Base-by-base conservation (phyloP, 2,888 invertebrate species). In the Nysson spinosus region DNA sequence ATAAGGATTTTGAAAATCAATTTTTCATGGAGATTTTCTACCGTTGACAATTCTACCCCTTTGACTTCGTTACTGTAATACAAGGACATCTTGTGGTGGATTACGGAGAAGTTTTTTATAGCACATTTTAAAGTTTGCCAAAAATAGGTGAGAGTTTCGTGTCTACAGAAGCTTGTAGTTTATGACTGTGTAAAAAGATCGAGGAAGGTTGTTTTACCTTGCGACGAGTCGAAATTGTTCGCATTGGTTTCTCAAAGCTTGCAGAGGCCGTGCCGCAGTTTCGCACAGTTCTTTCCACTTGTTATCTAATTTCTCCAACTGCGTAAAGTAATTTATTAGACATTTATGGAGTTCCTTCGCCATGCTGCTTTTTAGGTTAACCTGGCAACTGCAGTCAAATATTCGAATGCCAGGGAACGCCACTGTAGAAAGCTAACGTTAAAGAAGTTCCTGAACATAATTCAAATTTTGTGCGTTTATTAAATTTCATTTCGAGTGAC, bases 1-100 rank as follows among this genome's bases (percentile, higher is more conserved):
- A 74, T 61, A n/a, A 72, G 66, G 19, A 85, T 84, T 67, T 83
- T 83, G 39, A 75, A 83, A 19, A 79, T 74, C 6, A 85, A 74
- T 52, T 63, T 78, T 28, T 78, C 81, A n/a, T 75, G 68, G 5
- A 80, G 37, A 4, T 70, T 66, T 0, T 68, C 69, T 2, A 78
- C 20, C 3, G 67, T 37, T 19, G 62, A 80, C 69, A 81, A 66
- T 16, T 81, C 83, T 56, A 75, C 72, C 22, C 77, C 66, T 52
- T 77, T 74, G 64, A 76, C 72, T 6, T 79, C 78, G 9, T 70
- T 16, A 26, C 84, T 85, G 70, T 19, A 78, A 64, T 5, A 19
- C 6, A 37, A 20, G 32, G 70, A 50, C 74, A 64, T 64, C 68
- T 66, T 5, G 20, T 39, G 60, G 49, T 43, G 35, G 5, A 20